Conservation (phyloP, 2,113 vertebrate species). For the Lanius collurio region DNA sequence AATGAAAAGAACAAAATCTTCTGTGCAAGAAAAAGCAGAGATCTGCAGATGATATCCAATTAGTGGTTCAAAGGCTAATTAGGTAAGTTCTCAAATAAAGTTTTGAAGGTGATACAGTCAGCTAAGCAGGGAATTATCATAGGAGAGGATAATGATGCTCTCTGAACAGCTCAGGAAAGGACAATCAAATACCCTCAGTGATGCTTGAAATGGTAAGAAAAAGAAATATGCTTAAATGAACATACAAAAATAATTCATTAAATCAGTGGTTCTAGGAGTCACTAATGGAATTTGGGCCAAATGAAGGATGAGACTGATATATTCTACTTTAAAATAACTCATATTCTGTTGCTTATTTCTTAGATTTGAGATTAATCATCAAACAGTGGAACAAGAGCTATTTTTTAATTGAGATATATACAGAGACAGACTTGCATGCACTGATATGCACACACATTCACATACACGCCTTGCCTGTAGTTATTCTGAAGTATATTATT, state of each 20-base stretch:
- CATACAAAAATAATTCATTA: neutral
- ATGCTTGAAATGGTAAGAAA: neutral
- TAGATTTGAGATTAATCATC: neutral
- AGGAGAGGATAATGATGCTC: neutral
- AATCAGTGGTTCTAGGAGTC: neutral
- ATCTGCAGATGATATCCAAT: slow-evolving; percentile 64
- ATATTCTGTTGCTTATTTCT: neutral
- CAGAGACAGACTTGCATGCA: neutral
- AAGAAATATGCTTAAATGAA: neutral
- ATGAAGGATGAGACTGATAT: neutral
- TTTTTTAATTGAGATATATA: neutral
- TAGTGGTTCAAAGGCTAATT: slow-evolving; percentile 73
- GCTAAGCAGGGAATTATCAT: slow-evolving; percentile 38
- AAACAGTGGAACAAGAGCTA: neutral
- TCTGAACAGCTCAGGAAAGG: neutral
- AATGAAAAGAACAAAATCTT: slow-evolving; percentile 20
- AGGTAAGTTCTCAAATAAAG: slow-evolving; percentile 69
- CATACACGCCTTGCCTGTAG: neutral
- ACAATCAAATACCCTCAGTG: neutral
- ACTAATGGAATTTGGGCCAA: neutral
- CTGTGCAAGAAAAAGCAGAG: slow-evolving; percentile 14
- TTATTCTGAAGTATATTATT: neutral
- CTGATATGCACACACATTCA: accelerated
- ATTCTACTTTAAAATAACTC: neutral
- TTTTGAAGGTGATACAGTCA: slow-evolving; percentile 64